Evolutionary conservation across 2,888 invertebrate genomes (phyloP).

Genomic region (Spicauda simplicius): DNA sequence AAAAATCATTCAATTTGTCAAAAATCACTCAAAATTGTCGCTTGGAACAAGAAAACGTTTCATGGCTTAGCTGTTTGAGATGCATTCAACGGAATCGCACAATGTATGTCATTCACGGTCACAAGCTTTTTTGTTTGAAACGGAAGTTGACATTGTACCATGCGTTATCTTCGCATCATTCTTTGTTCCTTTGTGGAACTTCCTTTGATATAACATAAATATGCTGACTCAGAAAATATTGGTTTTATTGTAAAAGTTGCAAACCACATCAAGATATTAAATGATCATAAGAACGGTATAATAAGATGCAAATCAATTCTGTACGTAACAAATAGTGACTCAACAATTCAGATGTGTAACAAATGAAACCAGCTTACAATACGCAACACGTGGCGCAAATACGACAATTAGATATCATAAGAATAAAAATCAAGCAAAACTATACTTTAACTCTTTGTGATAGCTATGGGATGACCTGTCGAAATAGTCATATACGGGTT

Average conservation of each 20-base stretch:
- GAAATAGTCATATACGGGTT: conserved; percentile 61
- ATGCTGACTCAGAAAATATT: not conserved
- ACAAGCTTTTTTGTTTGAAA: conserved; percentile 45
- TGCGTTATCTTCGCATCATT: conserved; percentile 46
- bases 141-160: conserved; percentile 50
- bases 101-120: conserved; percentile 48
- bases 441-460: not conserved
- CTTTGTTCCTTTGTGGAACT: conserved; percentile 49
- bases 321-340: conserved; percentile 8
- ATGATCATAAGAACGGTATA: not conserved
- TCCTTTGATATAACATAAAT: conserved; percentile 39
- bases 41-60: no score
- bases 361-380: conserved; percentile 29
- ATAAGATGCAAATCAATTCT: conserved; percentile 5
- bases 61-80: no score
- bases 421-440: conserved; percentile 23
- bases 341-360: conserved; percentile 21
- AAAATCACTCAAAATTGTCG: no score
- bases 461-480: not conserved
- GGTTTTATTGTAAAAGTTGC: no score
- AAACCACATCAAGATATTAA: not conserved
- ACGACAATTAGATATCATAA: conserved; percentile 36
- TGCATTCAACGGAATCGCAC: conserved; percentile 38
- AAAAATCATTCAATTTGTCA: no score
- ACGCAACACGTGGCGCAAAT: conserved; percentile 32